Percentiles rank a stretch among this genome's conserved stretches.
Conservation (phyloP, 2,113 vertebrate species). For the Channa maculata region DNA sequence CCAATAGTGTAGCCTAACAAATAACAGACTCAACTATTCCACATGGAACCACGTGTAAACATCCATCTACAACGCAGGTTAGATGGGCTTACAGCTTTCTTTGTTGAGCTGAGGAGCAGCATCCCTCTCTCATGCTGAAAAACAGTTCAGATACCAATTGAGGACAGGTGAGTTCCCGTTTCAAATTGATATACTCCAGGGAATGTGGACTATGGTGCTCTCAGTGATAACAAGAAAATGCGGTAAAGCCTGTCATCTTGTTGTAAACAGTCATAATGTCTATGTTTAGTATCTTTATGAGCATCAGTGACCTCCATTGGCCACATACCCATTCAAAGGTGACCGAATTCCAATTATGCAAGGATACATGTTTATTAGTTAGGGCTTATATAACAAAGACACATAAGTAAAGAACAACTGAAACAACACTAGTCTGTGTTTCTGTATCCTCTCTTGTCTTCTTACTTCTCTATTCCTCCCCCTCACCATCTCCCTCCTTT, state of each 20-base stretch:
- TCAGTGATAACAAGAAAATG: slow-evolving; percentile 50
- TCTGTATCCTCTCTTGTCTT: slow-evolving; percentile 10
- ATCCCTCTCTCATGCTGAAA: slow-evolving; percentile 3
- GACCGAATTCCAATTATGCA: slow-evolving; percentile 6
- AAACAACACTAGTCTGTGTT: slow-evolving; percentile 23
- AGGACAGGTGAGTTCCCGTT: slow-evolving; percentile 39
- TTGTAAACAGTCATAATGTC: slow-evolving; percentile 51
- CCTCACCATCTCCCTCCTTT: slow-evolving; percentile 18
- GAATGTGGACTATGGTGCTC: slow-evolving; percentile 47
- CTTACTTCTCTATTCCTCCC: slow-evolving; percentile 21
- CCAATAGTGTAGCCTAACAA: slow-evolving; percentile 18
- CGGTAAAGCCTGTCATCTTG: slow-evolving; percentile 43
- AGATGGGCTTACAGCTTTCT: slow-evolving; percentile 4
- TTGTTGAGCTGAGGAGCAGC: slow-evolving; percentile 16
- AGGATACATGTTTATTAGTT: slow-evolving; percentile 6
- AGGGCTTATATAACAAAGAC: slow-evolving; percentile 23
- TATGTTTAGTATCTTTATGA: neutral
- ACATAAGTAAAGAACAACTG: neutral
- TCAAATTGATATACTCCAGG: slow-evolving; percentile 18
- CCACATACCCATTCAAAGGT: slow-evolving; percentile 8
- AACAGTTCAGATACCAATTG: slow-evolving; percentile 5
- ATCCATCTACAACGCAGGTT: slow-evolving; percentile 1
- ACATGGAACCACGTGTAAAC: slow-evolving; percentile 1
- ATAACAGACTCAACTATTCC: slow-evolving; percentile 10
- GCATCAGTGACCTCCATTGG: slow-evolving; percentile 25